Evolutionary conservation across 37 sponge, comb jelly and placozoan species (phyloP), one percentile per base, ranked within the genome.

Genomic region (Oscarella lobularis): DNA sequence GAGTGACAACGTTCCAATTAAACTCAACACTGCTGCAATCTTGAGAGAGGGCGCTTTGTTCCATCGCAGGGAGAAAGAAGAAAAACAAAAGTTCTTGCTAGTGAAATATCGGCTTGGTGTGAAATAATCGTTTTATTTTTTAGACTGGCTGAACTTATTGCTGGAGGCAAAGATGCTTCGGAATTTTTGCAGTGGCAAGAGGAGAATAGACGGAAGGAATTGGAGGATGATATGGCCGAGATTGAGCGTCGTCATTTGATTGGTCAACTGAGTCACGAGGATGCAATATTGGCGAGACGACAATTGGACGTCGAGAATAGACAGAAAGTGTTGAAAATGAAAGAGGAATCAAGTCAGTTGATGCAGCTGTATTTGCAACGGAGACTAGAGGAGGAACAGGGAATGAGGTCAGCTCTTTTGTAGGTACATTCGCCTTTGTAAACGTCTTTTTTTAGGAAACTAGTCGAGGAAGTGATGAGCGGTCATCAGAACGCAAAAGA

Each of bases 11-110:
- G 79, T 41, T 3, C 89, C 92, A 30, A 75, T 96, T 35, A 97
- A 97, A 77, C 69, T 90, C 70, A 97, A 90, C 80, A 77, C 94
- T n/a, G 92, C 94, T 3, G 85, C 95, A 66, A 93, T 97, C 39
- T 70, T 93, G 74, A 84, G 99, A 68, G 94, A 90, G 73, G 99
- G 95, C 32, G 87, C 92, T n/a, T 65, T 97, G 32, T 77, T 90
- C 35, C 84, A 83, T 38, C 85, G 76, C 60, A 77, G 81, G 66
- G 94, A 93, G 73, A 83, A 93, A 35, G 86, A 84, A 37, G 75
- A 87, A 40, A 67, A 85, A 67, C 86, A 84, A 77, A 95, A 80
- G 85, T 88, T 66, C 36, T n/a, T n/a, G n/a, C n/a, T n/a, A n/a
- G n/a, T n/a, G n/a, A n/a, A n/a, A n/a, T n/a, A n/a, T n/a, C n/a